phyloP scores from a whole-genome alignment of 2,113 vertebrate species.

The Lasiurus borealis region DNA sequence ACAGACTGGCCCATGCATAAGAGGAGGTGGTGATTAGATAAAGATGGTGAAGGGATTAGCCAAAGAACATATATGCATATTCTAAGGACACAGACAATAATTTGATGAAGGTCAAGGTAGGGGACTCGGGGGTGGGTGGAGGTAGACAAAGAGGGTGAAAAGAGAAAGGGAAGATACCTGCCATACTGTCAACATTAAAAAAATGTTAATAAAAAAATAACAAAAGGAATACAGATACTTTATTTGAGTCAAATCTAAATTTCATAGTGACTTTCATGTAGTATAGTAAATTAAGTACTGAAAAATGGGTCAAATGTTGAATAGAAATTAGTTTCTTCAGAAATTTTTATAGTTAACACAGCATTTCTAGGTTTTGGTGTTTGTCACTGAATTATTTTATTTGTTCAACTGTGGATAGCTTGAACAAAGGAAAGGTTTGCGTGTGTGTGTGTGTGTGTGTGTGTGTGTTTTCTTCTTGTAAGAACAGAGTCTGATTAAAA shows the following conservation, averaged over 20 bases:
- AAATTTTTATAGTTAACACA: constrained; percentile 1
- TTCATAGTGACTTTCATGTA: constrained; percentile 23
- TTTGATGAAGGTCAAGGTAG: too few species aligned
- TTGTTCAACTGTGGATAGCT: neutral
- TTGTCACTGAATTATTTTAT: constrained; percentile 6
- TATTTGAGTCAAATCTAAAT: constrained; percentile 57
- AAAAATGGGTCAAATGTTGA: constrained; percentile 35
- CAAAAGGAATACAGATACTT: neutral
- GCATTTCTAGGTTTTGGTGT: neutral
- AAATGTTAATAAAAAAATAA: too few species aligned
- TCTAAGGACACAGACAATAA: too few species aligned
- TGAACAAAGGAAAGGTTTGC: neutral
- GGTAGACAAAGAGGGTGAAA: too few species aligned
- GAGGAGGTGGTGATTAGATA: too few species aligned
- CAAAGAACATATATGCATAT: too few species aligned
- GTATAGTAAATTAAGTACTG: constrained; percentile 20
- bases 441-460: neutral
- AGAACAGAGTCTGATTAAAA: constrained; percentile 5
- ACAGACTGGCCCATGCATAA: too few species aligned
- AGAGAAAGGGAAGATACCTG: too few species aligned
- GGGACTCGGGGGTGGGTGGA: too few species aligned
- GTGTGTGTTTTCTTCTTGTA: neutral
- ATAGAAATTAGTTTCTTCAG: constrained; percentile 23
- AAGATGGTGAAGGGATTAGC: too few species aligned
- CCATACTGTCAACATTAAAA: too few species aligned